Conservation (phyloP, 1,140 invertebrate species). For the Temnothorax curvispinosus region DNA sequence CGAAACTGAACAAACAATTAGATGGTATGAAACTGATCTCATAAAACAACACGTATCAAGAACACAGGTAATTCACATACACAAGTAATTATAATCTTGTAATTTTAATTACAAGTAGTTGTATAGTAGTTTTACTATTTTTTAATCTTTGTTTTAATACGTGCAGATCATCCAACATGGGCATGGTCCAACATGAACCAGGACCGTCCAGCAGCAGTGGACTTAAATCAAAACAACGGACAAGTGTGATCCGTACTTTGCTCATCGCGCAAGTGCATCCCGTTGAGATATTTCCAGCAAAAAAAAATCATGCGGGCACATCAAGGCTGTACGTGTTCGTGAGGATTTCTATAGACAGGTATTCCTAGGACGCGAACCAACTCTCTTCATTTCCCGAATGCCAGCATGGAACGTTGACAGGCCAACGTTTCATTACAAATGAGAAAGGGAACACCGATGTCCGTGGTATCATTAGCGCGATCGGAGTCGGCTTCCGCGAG, state of each 20-base stretch:
- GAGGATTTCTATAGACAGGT: not conserved
- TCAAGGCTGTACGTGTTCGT: not conserved
- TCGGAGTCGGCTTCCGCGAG: slow-evolving; percentile 52
- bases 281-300: not conserved
- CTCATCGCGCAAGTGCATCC: not conserved
- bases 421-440: slow-evolving; percentile 30
- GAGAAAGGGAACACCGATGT: slow-evolving; percentile 47
- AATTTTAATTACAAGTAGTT: no score
- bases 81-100: no score
- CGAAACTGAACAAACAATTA: no score
- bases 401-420: slow-evolving; percentile 29
- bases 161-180: no score
- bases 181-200: no score
- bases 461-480: slow-evolving; percentile 52
- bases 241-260: slow-evolving; percentile 17
- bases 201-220: no score
- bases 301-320: not conserved
- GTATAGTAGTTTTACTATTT: no score
- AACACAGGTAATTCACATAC: no score
- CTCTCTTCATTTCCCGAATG: slow-evolving; percentile 36
- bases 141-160: no score
- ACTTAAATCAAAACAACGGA: no score
- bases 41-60: no score
- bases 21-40: no score
- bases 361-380: slow-evolving; percentile 13